Evolutionary conservation across 2,888 invertebrate species (phyloP), one percentile per base, ranked within the genome.

Genomic region (Euphydryas editha): DNA sequence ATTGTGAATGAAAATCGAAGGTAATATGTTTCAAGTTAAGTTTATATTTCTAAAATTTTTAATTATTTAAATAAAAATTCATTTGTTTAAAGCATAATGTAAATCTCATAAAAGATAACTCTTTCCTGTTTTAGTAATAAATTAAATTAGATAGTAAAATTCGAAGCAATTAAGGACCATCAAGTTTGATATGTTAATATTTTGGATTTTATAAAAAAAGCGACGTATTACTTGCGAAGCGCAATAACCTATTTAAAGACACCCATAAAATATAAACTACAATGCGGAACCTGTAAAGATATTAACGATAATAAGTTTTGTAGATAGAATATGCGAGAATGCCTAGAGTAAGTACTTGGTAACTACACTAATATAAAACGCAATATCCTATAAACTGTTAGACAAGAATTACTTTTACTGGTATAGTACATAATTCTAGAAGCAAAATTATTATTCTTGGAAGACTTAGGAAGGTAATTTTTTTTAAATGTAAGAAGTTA

Each of bases 251-350:
- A 57, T 57, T 63, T 59, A 44, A 44, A 46, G 54, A 59, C 44
- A 64, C 54, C 21, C 64, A 37, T 63, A 58, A 61, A 54, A 36
- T 36, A n/a, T 15, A 58, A n/a, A 60, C 49, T 18, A 13, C 21
- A 47, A 67, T 11, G 60, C 56, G 64, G 62, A 70, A 68, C 59
- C 62, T n/a, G 24, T 36, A 59, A 59, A 57, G 42, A 59, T 55
- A 54, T 70, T 62, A 65, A 36, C 56, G 44, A 59, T 60, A 70
- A 70, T 67, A 65, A 61, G 36, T 55, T 37, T 44, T 57, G 47
- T 49, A 58, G 70, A 65, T 65, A 68, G 68, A 54, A 60, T 57
- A 21, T 42, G 56, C 66, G 54, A 69, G 69, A 69, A 69, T 66
- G 59, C 51, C 66, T 57, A 57, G 69, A 69, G 47, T 59, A 36